phyloP scores from a whole-genome alignment of 2,113 vertebrate species.

The Phyllostomus hastatus region DNA sequence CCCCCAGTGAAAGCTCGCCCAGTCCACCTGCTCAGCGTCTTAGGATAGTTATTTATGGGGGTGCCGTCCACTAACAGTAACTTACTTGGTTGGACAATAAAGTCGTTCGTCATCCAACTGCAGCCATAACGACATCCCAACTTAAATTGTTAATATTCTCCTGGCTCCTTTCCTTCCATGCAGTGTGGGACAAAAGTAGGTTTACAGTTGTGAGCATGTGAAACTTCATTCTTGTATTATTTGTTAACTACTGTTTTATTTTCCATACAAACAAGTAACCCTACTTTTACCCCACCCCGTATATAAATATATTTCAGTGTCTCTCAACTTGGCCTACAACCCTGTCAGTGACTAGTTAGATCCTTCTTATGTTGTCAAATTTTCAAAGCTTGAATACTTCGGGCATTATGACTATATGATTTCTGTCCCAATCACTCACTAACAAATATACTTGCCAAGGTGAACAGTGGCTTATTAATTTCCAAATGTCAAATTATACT shows the following conservation, averaged over 20 bases:
- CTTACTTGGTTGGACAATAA: too few species aligned
- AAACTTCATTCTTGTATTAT: too few species aligned
- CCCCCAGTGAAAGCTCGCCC: too few species aligned
- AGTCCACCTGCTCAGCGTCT: background rate
- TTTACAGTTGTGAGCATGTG: too few species aligned
- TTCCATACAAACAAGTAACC: too few species aligned
- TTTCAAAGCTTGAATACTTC: background rate
- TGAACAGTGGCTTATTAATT: background rate
- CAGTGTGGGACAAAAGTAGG: too few species aligned
- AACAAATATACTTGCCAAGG: background rate
- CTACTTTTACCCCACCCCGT: too few species aligned
- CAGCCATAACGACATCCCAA: too few species aligned
- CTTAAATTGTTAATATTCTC: background rate
- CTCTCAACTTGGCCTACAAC: background rate
- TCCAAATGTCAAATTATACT: rapidly evolving
- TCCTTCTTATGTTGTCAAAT: background rate
- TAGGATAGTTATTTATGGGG: background rate
- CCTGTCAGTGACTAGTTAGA: background rate
- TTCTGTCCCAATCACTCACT: rapidly evolving
- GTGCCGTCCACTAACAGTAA: background rate
- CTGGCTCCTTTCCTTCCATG: background rate
- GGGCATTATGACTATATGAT: background rate
- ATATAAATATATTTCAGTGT: background rate
- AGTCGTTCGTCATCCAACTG: too few species aligned
- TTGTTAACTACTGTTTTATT: too few species aligned